Conservation (phyloP, 2,888 invertebrate genomes). For the Balanococcus diminutus region DNA sequence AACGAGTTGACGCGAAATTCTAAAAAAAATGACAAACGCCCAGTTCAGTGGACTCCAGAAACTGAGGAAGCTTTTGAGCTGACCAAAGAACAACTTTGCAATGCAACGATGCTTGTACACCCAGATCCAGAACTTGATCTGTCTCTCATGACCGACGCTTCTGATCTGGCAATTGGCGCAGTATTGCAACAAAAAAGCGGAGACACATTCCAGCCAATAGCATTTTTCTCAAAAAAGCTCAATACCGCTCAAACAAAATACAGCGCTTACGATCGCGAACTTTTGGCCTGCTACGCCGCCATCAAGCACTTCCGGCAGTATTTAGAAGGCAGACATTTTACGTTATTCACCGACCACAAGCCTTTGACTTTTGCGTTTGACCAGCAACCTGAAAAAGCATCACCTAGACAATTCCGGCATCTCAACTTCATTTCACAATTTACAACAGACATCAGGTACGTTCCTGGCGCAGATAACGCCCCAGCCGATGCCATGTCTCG, state of each 20-base stretch:
- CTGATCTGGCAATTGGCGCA: conserved; percentile 61
- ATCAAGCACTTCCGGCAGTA: too few species aligned
- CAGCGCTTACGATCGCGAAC: conserved; percentile 56
- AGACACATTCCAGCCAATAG: conserved; percentile 51
- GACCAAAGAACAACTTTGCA: conserved; percentile 59
- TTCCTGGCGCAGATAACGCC: conserved; percentile 50
- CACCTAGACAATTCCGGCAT: conserved; percentile 44
- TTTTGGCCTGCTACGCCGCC: conserved; percentile 55
- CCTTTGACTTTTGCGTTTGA: conserved; percentile 56
- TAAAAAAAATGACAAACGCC: conserved; percentile 58
- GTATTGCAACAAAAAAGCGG: conserved; percentile 60
- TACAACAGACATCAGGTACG: conserved; percentile 54
- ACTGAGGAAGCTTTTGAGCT: conserved; percentile 58
- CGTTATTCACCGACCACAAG: conserved; percentile 57
- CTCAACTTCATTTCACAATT: too few species aligned
- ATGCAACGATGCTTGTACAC: conserved; percentile 60
- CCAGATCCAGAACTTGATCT: conserved; percentile 59
- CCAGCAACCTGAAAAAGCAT: conserved; percentile 46
- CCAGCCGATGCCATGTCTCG: conserved; percentile 54
- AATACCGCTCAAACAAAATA: conserved; percentile 51
- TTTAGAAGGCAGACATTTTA: too few species aligned
- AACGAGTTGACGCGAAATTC: conserved; percentile 2
- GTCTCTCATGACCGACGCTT: conserved; percentile 61
- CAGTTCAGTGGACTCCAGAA: conserved; percentile 57
- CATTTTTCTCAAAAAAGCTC: conserved; percentile 56